Percentiles rank a stretch among this genome's conserved stretches.
phyloP scores from a whole-genome alignment of 2,888 invertebrate genomes.

The Lymantria monacha region DNA sequence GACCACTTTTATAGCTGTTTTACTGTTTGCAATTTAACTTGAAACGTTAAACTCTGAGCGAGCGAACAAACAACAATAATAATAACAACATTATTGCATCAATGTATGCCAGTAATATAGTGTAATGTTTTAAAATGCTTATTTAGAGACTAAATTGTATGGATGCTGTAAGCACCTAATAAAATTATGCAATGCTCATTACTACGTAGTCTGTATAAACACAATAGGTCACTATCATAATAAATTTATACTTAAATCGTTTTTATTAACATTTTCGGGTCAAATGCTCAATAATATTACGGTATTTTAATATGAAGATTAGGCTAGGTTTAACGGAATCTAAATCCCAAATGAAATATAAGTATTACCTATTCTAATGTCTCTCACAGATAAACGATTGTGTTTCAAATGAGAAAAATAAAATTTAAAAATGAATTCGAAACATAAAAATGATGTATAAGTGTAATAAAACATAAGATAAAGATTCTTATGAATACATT shows the following conservation, averaged over 20 bases:
- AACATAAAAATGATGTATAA: slow-evolving; percentile 35
- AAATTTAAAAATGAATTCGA: slow-evolving; percentile 23
- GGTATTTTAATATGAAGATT: background rate
- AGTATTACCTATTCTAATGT: slow-evolving; percentile 3
- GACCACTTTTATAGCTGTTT: slow-evolving; percentile 71
- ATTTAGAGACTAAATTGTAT: slow-evolving; percentile 4
- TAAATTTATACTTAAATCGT: background rate
- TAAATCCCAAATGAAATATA: slow-evolving; percentile 11
- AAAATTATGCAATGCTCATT: background rate
- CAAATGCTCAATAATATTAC: background rate
- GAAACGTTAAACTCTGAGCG: slow-evolving; percentile 60
- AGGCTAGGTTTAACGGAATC: slow-evolving; percentile 4
- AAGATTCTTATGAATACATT: slow-evolving; percentile 9
- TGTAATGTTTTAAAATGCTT: slow-evolving; percentile 13
- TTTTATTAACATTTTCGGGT: background rate
- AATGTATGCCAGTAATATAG: slow-evolving; percentile 35
- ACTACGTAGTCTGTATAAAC: background rate
- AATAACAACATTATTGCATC: slow-evolving; percentile 51
- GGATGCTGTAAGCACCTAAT: background rate
- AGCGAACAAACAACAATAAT: slow-evolving; percentile 58
- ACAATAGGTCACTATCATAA: background rate
- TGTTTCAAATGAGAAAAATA: slow-evolving; percentile 22
- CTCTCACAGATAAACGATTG: slow-evolving; percentile 7
- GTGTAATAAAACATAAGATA: slow-evolving; percentile 25
- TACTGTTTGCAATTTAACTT: slow-evolving; percentile 76